phyloP scores from a whole-genome alignment of 2,797 vertebrate genomes.

The Sparus aurata region DNA sequence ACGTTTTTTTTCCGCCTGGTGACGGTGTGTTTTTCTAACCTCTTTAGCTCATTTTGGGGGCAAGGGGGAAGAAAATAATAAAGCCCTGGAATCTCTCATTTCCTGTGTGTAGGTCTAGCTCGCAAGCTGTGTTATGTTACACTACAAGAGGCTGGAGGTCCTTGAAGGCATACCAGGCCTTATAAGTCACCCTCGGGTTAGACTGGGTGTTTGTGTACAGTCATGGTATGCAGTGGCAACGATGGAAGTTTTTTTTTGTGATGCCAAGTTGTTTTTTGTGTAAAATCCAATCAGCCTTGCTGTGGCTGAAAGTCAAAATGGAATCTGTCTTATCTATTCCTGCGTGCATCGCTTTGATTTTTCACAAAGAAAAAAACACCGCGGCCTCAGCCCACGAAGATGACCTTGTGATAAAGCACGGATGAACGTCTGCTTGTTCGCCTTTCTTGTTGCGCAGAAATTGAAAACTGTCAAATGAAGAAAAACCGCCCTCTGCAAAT shows the following conservation, averaged over 20 bases:
- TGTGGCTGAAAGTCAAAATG: constrained; percentile 49
- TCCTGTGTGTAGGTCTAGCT: constrained; percentile 66
- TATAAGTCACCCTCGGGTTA: constrained; percentile 63
- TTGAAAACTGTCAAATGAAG: constrained; percentile 29
- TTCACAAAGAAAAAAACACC: constrained; percentile 41
- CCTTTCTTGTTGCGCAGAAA: constrained; percentile 26
- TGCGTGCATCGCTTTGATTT: constrained; percentile 55
- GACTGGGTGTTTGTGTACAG: constrained; percentile 43
- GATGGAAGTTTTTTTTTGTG: constrained; percentile 13
- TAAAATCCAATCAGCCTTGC: constrained; percentile 51
- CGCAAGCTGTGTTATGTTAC: constrained; percentile 58
- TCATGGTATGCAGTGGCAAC: constrained; percentile 42
- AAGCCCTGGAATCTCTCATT: constrained; percentile 71
- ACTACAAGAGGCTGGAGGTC: constrained; percentile 39
- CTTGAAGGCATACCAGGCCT: constrained; percentile 65
- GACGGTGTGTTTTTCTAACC: constrained; percentile 51
- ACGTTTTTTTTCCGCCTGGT: constrained; percentile 31
- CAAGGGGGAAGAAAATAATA: constrained; percentile 58
- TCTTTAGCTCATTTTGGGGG: constrained; percentile 44
- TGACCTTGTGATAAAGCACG: constrained; percentile 68
- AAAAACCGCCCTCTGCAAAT: constrained; percentile 10
- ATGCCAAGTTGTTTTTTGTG: background rate
- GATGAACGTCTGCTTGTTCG: constrained; percentile 32
- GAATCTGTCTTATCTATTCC: constrained; percentile 59
- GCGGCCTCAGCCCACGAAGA: constrained; percentile 38